Conservation (phyloP, 1,140 invertebrate species). For the Philopotamus ludificatus region DNA sequence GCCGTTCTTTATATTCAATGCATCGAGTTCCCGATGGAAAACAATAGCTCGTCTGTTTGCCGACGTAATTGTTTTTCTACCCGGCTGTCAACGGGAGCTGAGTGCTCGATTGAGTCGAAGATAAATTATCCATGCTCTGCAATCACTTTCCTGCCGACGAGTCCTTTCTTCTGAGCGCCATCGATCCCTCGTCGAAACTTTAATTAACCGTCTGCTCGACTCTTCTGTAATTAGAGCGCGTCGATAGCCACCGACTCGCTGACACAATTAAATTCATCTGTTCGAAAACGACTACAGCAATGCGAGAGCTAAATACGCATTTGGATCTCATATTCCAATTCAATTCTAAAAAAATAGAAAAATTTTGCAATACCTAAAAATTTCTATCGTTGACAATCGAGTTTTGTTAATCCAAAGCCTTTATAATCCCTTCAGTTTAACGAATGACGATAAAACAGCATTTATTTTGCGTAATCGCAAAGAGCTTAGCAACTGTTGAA, state of each 20-base stretch:
- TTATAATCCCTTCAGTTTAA: too few species aligned
- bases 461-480: too few species aligned
- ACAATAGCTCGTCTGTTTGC: neutral
- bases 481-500: too few species aligned
- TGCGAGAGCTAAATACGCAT: neutral
- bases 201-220: neutral
- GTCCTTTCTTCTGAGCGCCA: neutral
- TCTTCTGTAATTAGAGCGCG: neutral
- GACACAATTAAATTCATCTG: neutral
- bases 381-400: neutral
- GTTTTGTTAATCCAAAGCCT: neutral
- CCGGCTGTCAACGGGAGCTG: neutral
- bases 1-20: too few species aligned
- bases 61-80: neutral
- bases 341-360: neutral
- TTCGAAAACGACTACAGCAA: neutral
- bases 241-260: neutral
- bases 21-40: neutral
- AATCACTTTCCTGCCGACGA: neutral
- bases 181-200: neutral
- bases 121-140: neutral
- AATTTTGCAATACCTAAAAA: neutral
- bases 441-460: too few species aligned
- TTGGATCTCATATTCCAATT: neutral
- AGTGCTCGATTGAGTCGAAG: neutral